Conservation (phyloP, 2,888 invertebrate genomes). For the Disparrhopalites patrizii region DNA sequence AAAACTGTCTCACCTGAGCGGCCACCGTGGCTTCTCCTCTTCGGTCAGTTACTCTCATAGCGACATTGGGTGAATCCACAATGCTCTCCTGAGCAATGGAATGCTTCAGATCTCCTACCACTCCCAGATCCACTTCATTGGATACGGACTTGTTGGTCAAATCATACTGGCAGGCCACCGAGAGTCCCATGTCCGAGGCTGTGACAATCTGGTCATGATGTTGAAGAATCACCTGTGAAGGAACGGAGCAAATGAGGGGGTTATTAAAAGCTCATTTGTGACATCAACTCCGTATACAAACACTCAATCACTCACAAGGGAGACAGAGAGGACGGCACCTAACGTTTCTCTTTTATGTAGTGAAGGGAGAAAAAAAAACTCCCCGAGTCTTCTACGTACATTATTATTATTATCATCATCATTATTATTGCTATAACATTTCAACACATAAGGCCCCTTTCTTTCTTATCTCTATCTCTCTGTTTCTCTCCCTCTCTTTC, state of each 20-base stretch:
- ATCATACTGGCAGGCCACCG: conserved; percentile 91
- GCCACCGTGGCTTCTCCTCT: conserved; percentile 48
- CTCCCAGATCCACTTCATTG: conserved; percentile 71
- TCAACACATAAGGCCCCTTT: conserved; percentile 24
- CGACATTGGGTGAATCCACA: conserved; percentile 90
- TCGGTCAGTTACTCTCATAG: conserved; percentile 62
- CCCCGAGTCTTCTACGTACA: too few species aligned
- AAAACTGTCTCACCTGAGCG: conserved; percentile 45
- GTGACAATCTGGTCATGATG: conserved; percentile 95
- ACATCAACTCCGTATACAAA: conserved; percentile 25
- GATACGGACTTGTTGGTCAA: conserved; percentile 89
- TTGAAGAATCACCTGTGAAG: conserved; percentile 60
- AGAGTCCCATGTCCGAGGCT: conserved; percentile 85
- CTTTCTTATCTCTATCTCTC: neutral
- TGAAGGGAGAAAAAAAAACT: too few species aligned
- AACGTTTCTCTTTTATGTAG: too few species aligned
- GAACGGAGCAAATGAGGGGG: neutral
- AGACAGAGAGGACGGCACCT: too few species aligned
- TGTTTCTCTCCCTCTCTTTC: conserved; percentile 1
- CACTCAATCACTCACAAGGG: too few species aligned
- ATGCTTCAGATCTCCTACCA: conserved; percentile 80
- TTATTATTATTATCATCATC: conserved; percentile 14
- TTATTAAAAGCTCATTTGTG: conserved; percentile 30
- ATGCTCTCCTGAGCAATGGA: conserved; percentile 82
- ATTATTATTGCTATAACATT: too few species aligned